phyloP scores from a whole-genome alignment of 2,797 vertebrate genomes.

The Jordanella pulchra region DNA sequence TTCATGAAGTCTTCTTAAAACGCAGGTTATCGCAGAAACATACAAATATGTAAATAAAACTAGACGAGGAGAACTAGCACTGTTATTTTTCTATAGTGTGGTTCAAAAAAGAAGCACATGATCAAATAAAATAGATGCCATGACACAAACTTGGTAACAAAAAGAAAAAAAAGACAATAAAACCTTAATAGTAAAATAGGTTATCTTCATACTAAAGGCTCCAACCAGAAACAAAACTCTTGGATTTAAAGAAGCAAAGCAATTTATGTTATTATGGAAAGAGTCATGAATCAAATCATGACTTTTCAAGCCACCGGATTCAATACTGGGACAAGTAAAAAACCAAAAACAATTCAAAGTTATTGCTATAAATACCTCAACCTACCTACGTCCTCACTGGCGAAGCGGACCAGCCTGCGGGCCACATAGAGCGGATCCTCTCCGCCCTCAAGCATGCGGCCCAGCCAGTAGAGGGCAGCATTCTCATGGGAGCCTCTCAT shows the following conservation, averaged over 20 bases:
- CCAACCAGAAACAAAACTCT: neutral
- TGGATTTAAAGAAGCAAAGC: neutral
- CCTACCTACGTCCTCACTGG: conserved; percentile 95
- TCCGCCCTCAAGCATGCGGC: conserved; percentile 96
- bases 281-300: neutral
- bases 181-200: neutral
- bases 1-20: neutral
- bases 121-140: neutral
- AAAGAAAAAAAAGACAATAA: neutral
- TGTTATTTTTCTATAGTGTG: neutral
- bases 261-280: neutral
- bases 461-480: conserved; percentile 96
- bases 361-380: neutral
- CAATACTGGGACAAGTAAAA: neutral
- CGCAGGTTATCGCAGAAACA: neutral
- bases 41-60: too few relatives aligned
- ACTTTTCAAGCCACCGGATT: too few relatives aligned
- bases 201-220: neutral
- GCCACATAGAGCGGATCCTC: conserved; percentile 96
- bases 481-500: conserved; percentile 94
- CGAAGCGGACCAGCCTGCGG: conserved; percentile 92
- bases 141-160: neutral
- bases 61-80: neutral
- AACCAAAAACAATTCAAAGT: neutral
- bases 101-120: neutral